Evolutionary conservation across 2,113 vertebrate species (phyloP).

Genomic region (Odobenus rosmarus): DNA sequence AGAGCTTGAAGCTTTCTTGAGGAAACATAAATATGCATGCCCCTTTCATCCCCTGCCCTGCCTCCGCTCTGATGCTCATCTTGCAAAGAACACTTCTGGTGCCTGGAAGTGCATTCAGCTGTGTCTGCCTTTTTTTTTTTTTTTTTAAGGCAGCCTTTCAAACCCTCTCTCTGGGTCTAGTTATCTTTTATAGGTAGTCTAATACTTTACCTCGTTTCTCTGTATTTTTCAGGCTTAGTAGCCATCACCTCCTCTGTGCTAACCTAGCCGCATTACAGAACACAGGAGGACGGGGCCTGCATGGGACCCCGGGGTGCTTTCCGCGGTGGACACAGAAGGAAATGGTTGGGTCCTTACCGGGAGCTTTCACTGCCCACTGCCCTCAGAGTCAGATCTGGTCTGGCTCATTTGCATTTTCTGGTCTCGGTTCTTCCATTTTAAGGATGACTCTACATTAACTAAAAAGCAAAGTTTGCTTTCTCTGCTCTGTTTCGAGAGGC

Average conservation of each 20-base stretch:
- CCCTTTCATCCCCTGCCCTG: not conserved
- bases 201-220: constrained; percentile 55
- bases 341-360: not conserved
- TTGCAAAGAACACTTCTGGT: constrained; percentile 36
- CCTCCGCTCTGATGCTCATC: not conserved
- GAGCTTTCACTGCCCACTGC: not conserved
- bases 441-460: not conserved
- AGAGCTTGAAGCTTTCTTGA: constrained; percentile 58
- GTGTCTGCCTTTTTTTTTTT: constrained; percentile 22
- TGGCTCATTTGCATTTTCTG: not conserved
- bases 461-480: not conserved
- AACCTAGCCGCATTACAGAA: not conserved
- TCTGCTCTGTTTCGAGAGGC: not conserved
- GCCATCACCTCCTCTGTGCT: not conserved
- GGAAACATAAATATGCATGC: constrained; percentile 67
- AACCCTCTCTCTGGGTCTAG: constrained; percentile 63
- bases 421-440: not conserved
- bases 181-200: constrained; percentile 62
- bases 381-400: not conserved
- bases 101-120: constrained; percentile 69
- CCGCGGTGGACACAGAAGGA: not conserved
- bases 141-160: constrained; percentile 49
- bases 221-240: not conserved
- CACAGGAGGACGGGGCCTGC: not conserved
- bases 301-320: not conserved